Conservation (phyloP, 2,888 invertebrate genomes). For the Netelia virgata region DNA sequence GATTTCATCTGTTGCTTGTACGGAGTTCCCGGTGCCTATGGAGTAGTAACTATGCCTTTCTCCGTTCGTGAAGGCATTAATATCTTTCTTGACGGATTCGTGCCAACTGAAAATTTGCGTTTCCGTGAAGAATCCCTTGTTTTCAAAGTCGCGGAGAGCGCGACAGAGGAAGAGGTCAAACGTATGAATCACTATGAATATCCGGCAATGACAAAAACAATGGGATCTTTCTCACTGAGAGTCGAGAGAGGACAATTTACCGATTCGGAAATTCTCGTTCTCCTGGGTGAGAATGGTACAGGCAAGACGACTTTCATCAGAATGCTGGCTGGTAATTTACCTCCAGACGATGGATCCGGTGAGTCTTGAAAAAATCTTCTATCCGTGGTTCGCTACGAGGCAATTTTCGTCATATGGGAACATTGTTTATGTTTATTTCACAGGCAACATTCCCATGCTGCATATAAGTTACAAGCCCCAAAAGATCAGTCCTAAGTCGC, state of each 20-base stretch:
- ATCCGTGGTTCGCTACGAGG: constrained; percentile 39
- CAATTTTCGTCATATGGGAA: neutral
- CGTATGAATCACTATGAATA: constrained; percentile 98
- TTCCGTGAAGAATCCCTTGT: constrained; percentile 98
- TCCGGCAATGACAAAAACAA: constrained; percentile 95
- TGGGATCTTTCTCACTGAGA: constrained; percentile 91
- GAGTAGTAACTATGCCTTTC: constrained; percentile 99
- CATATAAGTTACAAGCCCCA: constrained; percentile 99
- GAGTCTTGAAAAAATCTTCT: constrained; percentile 69
- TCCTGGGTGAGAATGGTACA: constrained; percentile 99
- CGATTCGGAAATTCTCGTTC: constrained; percentile 99
- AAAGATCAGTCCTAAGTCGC: constrained; percentile 99
- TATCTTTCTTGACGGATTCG: constrained; percentile 99
- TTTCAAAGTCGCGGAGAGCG: constrained; percentile 99
- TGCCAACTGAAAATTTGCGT: constrained; percentile 99
- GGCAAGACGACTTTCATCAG: constrained; percentile 99
- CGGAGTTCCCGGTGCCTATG: constrained; percentile 99
- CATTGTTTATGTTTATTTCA: constrained; percentile 50
- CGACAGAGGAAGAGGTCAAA: constrained; percentile 98
- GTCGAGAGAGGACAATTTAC: constrained; percentile 98
- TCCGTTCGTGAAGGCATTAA: constrained; percentile 99
- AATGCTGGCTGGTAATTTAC: constrained; percentile 98
- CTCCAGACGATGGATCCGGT: constrained; percentile 93
- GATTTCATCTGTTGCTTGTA: constrained; percentile 99
- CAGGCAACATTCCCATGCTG: constrained; percentile 93